These are phyloP conservation scores for Cyrtorhinus lividipennis DNA, from an alignment of 1,140 invertebrate species.

Conservation along the genomic window DNA sequence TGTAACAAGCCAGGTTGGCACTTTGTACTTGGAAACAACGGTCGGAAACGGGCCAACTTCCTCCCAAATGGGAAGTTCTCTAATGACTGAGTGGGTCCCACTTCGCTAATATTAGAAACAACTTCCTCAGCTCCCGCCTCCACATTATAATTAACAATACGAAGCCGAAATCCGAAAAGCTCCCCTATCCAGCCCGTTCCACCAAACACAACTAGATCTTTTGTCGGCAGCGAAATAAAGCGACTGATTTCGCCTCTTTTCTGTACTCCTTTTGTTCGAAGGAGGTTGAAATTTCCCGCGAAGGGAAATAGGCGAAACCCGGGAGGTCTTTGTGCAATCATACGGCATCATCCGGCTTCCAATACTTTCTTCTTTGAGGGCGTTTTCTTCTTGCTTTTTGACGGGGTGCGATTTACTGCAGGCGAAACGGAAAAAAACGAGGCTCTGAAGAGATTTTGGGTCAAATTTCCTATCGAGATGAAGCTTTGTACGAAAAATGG, in stretches of 20 bases:
- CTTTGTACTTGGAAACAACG: neutral
- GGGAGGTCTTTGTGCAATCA: no score
- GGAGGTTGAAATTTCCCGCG: neutral
- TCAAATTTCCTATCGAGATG: no score
- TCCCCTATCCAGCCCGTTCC: neutral
- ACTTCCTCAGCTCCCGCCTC: no score
- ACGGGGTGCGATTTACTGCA: no score
- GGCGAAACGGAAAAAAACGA: no score
- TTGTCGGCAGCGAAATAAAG: neutral
- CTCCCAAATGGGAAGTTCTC: neutral
- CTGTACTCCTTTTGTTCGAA: neutral
- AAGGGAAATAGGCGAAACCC: no score
- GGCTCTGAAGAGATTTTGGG: no score
- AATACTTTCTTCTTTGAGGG: no score
- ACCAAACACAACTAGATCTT: neutral
- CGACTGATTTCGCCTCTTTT: neutral
- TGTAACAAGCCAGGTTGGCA: neutral
- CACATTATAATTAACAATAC: neutral
- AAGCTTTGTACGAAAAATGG: no score
- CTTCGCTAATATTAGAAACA: neutral
- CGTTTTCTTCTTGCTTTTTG: no score
- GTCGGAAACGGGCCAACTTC: neutral
- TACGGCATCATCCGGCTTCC: no score
- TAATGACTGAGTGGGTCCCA: neutral
- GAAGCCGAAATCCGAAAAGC: no score